Conservation (phyloP, 1,140 invertebrate genomes). For the Drosophila melanica region DNA sequence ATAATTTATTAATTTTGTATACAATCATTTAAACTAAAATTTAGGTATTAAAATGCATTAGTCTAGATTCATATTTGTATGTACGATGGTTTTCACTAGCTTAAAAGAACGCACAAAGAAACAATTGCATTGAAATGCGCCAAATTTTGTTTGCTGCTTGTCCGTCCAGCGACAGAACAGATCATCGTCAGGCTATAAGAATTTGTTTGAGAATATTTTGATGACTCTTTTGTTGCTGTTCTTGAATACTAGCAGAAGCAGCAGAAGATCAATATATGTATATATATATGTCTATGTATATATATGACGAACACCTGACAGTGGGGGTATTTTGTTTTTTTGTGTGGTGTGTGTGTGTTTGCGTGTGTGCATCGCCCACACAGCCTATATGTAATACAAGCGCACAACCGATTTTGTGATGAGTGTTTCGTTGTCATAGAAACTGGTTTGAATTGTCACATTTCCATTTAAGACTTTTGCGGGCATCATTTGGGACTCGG, state of each 20-base stretch:
- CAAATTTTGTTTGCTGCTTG: slow-evolving; percentile 12
- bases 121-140: slow-evolving; percentile 75
- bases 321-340: slow-evolving; percentile 22
- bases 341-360: slow-evolving; percentile 19
- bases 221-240: not conserved
- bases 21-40: slow-evolving; percentile 55
- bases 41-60: slow-evolving; percentile 73
- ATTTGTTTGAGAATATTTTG: slow-evolving; percentile 15
- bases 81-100: slow-evolving; percentile 46
- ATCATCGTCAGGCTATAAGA: slow-evolving; percentile 18
- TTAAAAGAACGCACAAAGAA: slow-evolving; percentile 58
- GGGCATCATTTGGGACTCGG: slow-evolving; percentile 99
- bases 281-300: not conserved
- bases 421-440: slow-evolving; percentile 97
- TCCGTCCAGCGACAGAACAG: not conserved
- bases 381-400: slow-evolving; percentile 94
- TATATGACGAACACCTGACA: slow-evolving; percentile 46
- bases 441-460: slow-evolving; percentile 99
- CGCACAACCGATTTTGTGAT: slow-evolving; percentile 98
- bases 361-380: slow-evolving; percentile 41
- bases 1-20: slow-evolving; percentile 66
- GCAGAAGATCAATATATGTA: slow-evolving; percentile 40
- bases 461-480: slow-evolving; percentile 98
- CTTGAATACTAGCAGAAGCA: slow-evolving; percentile 2
- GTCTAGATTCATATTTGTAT: slow-evolving; percentile 49